Conservation (phyloP, 2,888 invertebrate genomes). For the Dynastes grantii region DNA sequence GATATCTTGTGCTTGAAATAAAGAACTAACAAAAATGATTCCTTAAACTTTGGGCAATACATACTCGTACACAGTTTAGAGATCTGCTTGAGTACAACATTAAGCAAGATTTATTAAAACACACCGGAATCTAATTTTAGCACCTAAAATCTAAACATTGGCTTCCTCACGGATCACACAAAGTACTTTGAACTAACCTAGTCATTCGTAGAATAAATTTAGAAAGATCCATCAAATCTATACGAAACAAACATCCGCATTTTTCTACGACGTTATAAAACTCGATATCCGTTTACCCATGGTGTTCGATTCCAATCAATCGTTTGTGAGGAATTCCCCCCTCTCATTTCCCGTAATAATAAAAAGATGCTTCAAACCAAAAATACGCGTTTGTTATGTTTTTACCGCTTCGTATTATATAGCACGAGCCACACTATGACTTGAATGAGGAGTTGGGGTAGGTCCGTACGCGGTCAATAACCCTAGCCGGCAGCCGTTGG, state of each 20-base stretch:
- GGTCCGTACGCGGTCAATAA: constrained; percentile 45
- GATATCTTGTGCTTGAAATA: too few relatives aligned
- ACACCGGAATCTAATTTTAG: constrained; percentile 21
- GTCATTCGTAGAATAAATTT: constrained; percentile 17
- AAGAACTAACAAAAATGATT: too few relatives aligned
- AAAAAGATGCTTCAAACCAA: constrained; percentile 17
- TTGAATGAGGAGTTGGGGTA: constrained; percentile 46
- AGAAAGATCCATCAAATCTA: constrained; percentile 15
- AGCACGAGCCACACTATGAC: constrained; percentile 26
- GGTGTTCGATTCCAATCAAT: background rate
- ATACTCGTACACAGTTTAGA: background rate
- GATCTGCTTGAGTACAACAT: background rate
- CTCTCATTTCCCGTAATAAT: background rate
- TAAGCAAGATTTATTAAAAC: constrained; percentile 5
- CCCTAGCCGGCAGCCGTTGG: constrained; percentile 38
- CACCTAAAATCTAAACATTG: constrained; percentile 9
- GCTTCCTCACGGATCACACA: background rate
- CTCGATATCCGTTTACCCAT: background rate
- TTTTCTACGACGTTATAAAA: background rate
- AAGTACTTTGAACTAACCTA: constrained; percentile 29
- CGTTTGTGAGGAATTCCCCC: background rate
- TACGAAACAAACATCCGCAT: constrained; percentile 26
- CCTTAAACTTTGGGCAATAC: too few relatives aligned
- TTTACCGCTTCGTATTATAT: constrained; percentile 15
- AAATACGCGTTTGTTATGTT: constrained; percentile 24